Base-by-base conservation (phyloP, 2,113 vertebrate genomes). In the Daubentonia madagascariensis region DNA sequence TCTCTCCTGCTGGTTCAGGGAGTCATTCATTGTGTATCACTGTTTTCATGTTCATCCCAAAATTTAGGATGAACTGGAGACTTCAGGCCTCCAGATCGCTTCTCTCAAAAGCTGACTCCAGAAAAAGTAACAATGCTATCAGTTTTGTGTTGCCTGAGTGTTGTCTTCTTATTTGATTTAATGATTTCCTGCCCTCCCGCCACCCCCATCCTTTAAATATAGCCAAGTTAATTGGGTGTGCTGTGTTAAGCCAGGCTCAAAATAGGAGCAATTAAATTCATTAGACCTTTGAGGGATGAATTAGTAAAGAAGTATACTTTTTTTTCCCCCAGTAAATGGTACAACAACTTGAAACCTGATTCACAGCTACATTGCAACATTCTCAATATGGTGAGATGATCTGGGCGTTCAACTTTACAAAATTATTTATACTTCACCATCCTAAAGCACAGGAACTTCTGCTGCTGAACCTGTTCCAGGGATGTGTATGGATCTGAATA, bases 221-320 rank as follows among this genome's bases (percentile, higher is more conserved):
- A 94, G 91, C 32, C 78, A 68, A 28, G 63, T 96, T 97, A 97
- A 97, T 79, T 84, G 22, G 25, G 50, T 68, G 2, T 63, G 40
- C 25, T 84, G 17, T 92, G 72, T 95, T 61, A 95, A 76, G 80
- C 23, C 43, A 37, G 50, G 57, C 88, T 94, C 85, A 92, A 87
- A 95, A 96, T 59, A 97, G 91, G 54, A 92, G 63, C 91, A 96
- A 84, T 87, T 92, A 96, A 86, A 87, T 92, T 97, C 68, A 91
- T 92, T 96, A 90, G 90, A 48, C 40, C 84, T 95, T 86, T 61
- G 68, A 91, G 79, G 57, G 40, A 73, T 85, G 50, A 70, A 54
- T 72, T 91, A 37, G 83, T 95, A 45, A 93, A 92, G 32, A 93
- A 87, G 52, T 35, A 61, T 32, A 57, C 35, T 76, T 25, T 35